phyloP scores from a whole-genome alignment of 2,888 invertebrate species.

The Spilosoma lubricipeda region DNA sequence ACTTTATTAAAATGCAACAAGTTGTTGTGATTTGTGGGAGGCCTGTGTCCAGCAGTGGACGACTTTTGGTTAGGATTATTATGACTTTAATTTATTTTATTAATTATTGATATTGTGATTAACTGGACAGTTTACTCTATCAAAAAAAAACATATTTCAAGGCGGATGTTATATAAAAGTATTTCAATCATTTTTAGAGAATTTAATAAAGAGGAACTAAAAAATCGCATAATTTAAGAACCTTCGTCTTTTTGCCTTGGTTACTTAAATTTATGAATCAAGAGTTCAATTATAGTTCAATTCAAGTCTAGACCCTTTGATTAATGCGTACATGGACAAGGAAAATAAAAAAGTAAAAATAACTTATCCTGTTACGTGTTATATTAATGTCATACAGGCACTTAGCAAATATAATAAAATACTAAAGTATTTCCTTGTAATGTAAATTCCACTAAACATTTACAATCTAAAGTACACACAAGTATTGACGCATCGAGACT shows the following conservation, averaged over 20 bases:
- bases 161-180: no score
- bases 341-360: neutral
- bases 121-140: neutral
- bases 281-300: neutral
- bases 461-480: constrained; percentile 14
- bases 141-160: neutral
- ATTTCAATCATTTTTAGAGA: no score
- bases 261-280: no score
- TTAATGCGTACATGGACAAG: neutral
- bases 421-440: constrained; percentile 45
- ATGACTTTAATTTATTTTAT: no score
- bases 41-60: no score
- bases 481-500: constrained; percentile 14
- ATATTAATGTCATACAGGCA: constrained; percentile 21
- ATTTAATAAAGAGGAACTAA: no score
- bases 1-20: neutral
- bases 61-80: no score
- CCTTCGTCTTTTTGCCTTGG: no score
- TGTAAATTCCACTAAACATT: constrained; percentile 37
- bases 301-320: neutral
- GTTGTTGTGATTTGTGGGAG: no score
- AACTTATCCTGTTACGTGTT: neutral
- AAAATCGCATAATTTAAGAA: no score
- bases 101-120: no score
- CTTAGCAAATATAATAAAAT: constrained; percentile 36